A percentile compares a stretch with the other conserved stretches of the same genome.
Conservation (phyloP, 2,113 vertebrate species). For the Cavia aperea region DNA sequence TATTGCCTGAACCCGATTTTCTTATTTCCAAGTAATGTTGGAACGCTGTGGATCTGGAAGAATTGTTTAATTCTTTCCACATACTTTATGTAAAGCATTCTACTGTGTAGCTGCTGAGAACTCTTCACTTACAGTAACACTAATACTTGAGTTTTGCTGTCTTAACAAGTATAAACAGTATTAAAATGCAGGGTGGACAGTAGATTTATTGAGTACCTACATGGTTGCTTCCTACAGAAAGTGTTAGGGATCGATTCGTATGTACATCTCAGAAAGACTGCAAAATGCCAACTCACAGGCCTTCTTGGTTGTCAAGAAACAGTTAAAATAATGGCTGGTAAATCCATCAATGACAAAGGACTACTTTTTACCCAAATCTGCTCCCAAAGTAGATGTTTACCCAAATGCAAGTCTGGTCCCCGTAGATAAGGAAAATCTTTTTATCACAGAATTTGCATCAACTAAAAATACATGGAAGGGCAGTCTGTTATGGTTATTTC, state of each 20-base stretch:
- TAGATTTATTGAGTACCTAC: background rate
- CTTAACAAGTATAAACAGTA: background rate
- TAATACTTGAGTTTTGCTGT: background rate
- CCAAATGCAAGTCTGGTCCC: background rate
- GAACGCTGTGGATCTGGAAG: background rate
- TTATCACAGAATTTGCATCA: background rate
- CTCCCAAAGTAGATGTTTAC: background rate
- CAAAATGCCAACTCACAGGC: background rate
- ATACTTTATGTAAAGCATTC: background rate
- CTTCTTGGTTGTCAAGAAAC: background rate
- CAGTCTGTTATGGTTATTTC: background rate
- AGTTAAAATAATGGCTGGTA: background rate
- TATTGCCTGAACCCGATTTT: background rate
- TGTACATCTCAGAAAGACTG: background rate
- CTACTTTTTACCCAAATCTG: background rate
- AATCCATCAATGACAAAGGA: background rate
- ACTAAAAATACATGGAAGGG: background rate
- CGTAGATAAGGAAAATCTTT: background rate
- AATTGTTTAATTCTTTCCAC: background rate
- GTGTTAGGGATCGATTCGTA: background rate
- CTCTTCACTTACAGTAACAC: background rate
- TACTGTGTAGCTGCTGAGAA: background rate
- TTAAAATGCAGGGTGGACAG: background rate
- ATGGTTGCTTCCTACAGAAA: background rate
- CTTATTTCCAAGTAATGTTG: background rate